Evolutionary conservation across 1,140 invertebrate genomes (phyloP).

Genomic region (Drosophila saltans): DNA sequence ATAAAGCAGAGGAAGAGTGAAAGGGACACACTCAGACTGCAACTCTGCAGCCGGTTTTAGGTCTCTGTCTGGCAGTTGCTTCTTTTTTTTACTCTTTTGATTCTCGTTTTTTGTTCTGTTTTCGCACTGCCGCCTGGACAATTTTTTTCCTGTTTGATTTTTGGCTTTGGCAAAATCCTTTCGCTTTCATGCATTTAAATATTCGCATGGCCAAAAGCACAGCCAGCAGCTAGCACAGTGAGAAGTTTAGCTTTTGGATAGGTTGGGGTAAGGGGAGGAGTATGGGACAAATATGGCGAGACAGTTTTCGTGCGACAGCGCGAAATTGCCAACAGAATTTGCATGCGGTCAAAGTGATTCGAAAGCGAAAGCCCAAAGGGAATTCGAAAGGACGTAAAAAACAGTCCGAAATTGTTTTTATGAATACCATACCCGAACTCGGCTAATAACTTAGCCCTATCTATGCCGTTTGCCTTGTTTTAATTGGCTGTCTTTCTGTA

Average conservation of each 20-base stretch:
- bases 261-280: neutral
- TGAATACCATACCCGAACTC: neutral
- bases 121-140: slow-evolving; percentile 59
- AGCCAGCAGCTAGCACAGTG: slow-evolving; percentile 26
- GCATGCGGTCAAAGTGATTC: slow-evolving; percentile 32
- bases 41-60: slow-evolving; percentile 21
- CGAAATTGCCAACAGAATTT: slow-evolving; percentile 53
- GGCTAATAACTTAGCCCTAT: slow-evolving; percentile 19
- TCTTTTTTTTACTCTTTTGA: neutral
- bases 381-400: neutral
- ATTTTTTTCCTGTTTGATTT: slow-evolving; percentile 76
- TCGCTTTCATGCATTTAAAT: slow-evolving; percentile 82
- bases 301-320: slow-evolving; percentile 56
- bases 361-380: slow-evolving; percentile 3
- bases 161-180: slow-evolving; percentile 80
- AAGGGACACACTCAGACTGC: slow-evolving; percentile 3
- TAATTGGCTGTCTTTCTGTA: slow-evolving; percentile 69
- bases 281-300: slow-evolving; percentile 57
- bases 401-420: neutral
- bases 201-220: slow-evolving; percentile 31
- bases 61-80: neutral
- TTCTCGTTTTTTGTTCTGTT: slow-evolving; percentile 8
- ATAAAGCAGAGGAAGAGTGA: slow-evolving; percentile 7
- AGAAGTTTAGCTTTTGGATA: neutral
- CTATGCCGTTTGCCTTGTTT: slow-evolving; percentile 34